Conservation (phyloP, 2,113 vertebrate genomes). For the Callithrix jacchus region DNA sequence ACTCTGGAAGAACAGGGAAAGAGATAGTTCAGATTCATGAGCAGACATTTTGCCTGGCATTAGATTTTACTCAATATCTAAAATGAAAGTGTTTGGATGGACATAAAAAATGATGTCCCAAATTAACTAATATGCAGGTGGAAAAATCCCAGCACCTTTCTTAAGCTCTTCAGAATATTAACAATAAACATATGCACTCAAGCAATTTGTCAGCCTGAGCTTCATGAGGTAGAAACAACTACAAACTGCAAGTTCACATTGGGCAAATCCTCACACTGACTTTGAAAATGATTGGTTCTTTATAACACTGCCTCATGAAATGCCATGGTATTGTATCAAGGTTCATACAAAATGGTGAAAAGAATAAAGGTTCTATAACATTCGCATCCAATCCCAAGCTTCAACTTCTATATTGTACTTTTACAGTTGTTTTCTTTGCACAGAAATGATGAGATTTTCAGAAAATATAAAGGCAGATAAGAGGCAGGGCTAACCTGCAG, state of each 20-base stretch:
- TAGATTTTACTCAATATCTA: background rate
- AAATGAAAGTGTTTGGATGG: background rate
- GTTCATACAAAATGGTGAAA: background rate
- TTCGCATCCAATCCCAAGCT: rapidly evolving
- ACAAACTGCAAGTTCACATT: background rate
- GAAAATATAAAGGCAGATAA: too few species aligned
- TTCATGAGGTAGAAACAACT: background rate
- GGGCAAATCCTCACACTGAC: background rate
- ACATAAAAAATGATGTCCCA: background rate
- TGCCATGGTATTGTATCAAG: background rate
- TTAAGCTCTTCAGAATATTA: background rate
- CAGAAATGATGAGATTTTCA: background rate
- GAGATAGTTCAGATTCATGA: background rate
- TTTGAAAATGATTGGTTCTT: background rate
- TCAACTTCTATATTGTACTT: background rate
- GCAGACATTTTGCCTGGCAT: background rate
- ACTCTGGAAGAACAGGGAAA: background rate
- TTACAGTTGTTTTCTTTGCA: background rate
- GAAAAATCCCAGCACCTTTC: background rate
- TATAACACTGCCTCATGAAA: background rate
- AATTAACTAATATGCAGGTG: background rate
- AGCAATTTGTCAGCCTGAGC: background rate
- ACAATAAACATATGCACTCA: background rate
- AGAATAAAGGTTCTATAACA: background rate
- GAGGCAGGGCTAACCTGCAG: too few species aligned